Evolutionary conservation across 2,113 vertebrate genomes (phyloP).

Genomic region (Notarius quadriscutis): DNA sequence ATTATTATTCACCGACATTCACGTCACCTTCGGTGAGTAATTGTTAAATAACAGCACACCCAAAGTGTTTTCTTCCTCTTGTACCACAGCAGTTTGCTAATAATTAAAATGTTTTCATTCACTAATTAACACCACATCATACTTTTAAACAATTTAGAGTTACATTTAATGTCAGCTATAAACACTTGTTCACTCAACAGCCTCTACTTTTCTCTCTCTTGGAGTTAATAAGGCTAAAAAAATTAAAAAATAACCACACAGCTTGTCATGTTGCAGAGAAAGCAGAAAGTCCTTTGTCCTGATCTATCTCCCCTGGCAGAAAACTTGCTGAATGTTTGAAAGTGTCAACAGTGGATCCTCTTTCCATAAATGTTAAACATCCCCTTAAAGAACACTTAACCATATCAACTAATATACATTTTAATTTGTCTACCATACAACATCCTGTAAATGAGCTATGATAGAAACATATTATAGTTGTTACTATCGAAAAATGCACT

Average conservation of each 20-base stretch:
- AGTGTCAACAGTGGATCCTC: not conserved
- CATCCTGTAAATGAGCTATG: not conserved
- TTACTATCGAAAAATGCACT: not conserved
- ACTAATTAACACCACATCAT: not conserved
- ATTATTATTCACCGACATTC: too few relatives aligned
- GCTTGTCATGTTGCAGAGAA: not conserved
- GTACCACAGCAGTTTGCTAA: not conserved
- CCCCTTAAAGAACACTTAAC: not conserved
- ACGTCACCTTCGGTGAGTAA: too few relatives aligned
- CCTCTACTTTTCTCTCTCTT: too few relatives aligned
- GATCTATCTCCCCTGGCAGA: not conserved
- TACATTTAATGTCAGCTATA: not conserved
- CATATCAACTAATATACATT: not conserved
- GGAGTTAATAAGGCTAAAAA: not conserved
- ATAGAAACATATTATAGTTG: not conserved
- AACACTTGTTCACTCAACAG: not conserved
- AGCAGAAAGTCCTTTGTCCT: not conserved
- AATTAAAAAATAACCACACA: fast-evolving
- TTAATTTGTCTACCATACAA: not conserved
- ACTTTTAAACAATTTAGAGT: not conserved
- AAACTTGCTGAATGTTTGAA: not conserved
- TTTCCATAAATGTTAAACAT: not conserved
- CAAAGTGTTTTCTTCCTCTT: not conserved
- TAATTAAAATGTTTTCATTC: not conserved
- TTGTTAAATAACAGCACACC: not conserved